A percentile compares a stretch with the other conserved stretches of the same genome.
Conservation (phyloP, 2,797 vertebrate genomes). For the Xenopus petersii region DNA sequence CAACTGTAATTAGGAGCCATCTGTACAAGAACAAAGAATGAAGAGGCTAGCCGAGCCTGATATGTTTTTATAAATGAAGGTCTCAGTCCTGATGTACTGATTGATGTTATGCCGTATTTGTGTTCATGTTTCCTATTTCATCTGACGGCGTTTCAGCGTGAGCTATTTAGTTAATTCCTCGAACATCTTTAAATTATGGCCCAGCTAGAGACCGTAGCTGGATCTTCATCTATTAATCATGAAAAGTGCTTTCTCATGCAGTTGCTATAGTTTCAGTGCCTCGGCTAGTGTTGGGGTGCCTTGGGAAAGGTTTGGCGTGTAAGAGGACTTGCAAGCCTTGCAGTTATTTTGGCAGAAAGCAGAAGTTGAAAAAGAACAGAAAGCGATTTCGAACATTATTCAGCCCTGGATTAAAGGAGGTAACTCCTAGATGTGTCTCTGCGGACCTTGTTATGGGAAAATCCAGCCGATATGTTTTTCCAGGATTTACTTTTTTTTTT, state of each 20-base stretch:
- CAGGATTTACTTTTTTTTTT: slow-evolving; percentile 57
- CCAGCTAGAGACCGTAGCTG: slow-evolving; percentile 77
- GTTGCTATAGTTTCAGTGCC: slow-evolving; percentile 99
- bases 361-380: slow-evolving; percentile 59
- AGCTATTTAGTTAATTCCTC: slow-evolving; percentile 65
- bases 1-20: slow-evolving; percentile 49
- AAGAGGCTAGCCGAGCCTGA: neutral
- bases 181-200: slow-evolving; percentile 69
- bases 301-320: slow-evolving; percentile 78
- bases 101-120: slow-evolving; percentile 41
- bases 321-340: slow-evolving; percentile 68
- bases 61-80: slow-evolving; percentile 3
- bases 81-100: slow-evolving; percentile 8
- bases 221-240: slow-evolving; percentile 99
- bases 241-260: slow-evolving; percentile 92
- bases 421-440: slow-evolving; percentile 65
- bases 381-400: slow-evolving; percentile 58
- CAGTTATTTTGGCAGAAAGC: slow-evolving; percentile 67
- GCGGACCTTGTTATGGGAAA: slow-evolving; percentile 68
- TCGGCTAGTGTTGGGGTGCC: slow-evolving; percentile 90
- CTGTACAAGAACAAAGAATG: slow-evolving; percentile 43
- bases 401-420: slow-evolving; percentile 62
- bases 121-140: slow-evolving; percentile 4
- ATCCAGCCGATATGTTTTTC: slow-evolving; percentile 63
- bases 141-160: slow-evolving; percentile 57